Evolutionary conservation across 2,113 vertebrate genomes (phyloP).

Genomic region (Thinocorus orbignyianus): DNA sequence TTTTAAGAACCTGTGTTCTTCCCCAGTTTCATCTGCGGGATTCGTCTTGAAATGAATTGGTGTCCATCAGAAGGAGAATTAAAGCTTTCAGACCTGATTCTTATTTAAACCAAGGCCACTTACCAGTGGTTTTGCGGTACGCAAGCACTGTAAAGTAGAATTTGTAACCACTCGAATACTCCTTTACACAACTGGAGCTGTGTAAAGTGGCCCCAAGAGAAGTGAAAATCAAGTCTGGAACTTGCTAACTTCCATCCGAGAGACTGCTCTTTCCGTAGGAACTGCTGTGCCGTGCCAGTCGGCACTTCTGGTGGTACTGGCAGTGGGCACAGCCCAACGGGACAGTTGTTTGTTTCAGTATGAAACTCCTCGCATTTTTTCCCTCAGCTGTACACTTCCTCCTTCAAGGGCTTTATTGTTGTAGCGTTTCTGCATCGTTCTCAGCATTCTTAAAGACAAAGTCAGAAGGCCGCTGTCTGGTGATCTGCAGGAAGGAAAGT

Average conservation of each 20-base stretch:
- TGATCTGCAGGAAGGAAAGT: neutral
- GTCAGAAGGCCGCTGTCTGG: neutral
- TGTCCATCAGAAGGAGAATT: slow-evolving; percentile 17
- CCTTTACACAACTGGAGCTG: neutral
- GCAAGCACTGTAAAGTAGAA: neutral
- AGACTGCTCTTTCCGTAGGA: neutral
- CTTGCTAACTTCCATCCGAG: neutral
- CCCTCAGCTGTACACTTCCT: slow-evolving; percentile 32
- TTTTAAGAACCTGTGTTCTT: slow-evolving; percentile 29
- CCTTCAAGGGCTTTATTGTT: slow-evolving; percentile 56
- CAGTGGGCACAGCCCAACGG: neutral
- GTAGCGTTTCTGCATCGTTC: slow-evolving; percentile 38
- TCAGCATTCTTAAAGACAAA: slow-evolving; percentile 77
- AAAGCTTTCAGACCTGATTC: neutral
- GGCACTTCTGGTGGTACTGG: neutral
- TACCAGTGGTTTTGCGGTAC: neutral
- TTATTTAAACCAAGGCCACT: neutral
- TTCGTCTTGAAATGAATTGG: slow-evolving; percentile 8
- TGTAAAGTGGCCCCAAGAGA: neutral
- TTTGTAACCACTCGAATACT: neutral
- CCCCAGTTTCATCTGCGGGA: neutral
- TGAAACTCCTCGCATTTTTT: neutral
- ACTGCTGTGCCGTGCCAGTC: neutral
- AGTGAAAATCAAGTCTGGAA: neutral
- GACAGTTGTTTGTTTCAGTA: neutral